A percentile compares a stretch with the other conserved stretches of the same genome.
These are phyloP conservation scores for Acromyrmex charruanus DNA, from an alignment of 1,140 invertebrate genomes.

Conservation along the genomic window DNA sequence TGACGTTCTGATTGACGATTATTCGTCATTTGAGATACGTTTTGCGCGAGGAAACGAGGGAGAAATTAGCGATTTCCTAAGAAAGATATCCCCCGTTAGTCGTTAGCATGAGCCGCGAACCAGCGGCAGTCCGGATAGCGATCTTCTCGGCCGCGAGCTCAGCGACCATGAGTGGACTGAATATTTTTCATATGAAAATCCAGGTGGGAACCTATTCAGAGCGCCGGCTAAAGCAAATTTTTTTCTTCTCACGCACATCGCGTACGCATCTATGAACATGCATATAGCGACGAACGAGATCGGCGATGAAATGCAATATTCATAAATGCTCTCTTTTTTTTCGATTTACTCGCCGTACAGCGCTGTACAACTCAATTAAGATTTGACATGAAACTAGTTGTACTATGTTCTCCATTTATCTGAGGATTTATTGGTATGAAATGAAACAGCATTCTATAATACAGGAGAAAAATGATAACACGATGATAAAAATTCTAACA, in stretches of 20 bases:
- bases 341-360: not conserved
- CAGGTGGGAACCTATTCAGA: conserved; percentile 56
- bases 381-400: not conserved
- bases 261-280: conserved; percentile 40
- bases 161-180: conserved; percentile 74
- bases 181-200: conserved; percentile 77
- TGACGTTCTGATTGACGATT: not conserved
- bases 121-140: conserved; percentile 66
- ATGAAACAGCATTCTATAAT: not conserved
- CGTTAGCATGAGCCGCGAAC: conserved; percentile 71
- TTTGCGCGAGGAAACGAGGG: conserved; percentile 22
- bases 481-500: not conserved
- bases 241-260: conserved; percentile 60
- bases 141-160: conserved; percentile 71
- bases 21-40: not conserved
- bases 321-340: conserved; percentile 4
- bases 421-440: conserved; percentile 1
- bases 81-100: conserved; percentile 69
- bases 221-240: conserved; percentile 48
- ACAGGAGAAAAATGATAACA: not conserved
- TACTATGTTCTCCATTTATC: not conserved
- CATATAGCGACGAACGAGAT: not conserved
- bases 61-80: conserved; percentile 65
- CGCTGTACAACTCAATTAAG: conserved; percentile 19
- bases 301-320: conserved; percentile 26